Evolutionary conservation across 2,797 vertebrate genomes (phyloP).

Genomic region (Neostethus bicornis): DNA sequence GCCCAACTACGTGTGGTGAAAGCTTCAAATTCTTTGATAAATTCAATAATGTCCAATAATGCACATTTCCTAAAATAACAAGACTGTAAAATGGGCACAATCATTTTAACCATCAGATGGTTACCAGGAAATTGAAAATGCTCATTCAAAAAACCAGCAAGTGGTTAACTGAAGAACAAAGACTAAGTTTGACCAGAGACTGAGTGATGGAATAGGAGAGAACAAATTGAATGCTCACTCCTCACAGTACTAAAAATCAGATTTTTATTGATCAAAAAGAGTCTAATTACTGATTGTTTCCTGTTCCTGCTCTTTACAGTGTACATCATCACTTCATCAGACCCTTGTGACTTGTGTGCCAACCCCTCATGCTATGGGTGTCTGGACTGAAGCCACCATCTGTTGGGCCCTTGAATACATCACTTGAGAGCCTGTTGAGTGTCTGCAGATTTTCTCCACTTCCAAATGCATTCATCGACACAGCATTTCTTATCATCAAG

Average conservation of each 20-base stretch:
- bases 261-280: neutral
- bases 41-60: too few species aligned
- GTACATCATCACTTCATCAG: slow-evolving; percentile 41
- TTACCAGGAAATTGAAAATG: neutral
- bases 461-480: neutral
- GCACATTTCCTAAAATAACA: too few species aligned
- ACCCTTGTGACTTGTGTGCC: slow-evolving; percentile 78
- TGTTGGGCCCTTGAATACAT: slow-evolving; percentile 2
- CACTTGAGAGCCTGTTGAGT: neutral
- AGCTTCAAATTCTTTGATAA: too few species aligned
- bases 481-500: slow-evolving; percentile 5
- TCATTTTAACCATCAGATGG: too few species aligned
- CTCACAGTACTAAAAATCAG: slow-evolving; percentile 1
- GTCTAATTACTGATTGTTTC: slow-evolving; percentile 18
- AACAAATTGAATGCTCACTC: too few species aligned
- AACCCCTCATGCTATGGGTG: slow-evolving; percentile 74
- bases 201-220: too few species aligned
- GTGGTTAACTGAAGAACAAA: slow-evolving; percentile 1
- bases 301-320: slow-evolving; percentile 47
- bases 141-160: neutral
- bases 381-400: slow-evolving; percentile 44
- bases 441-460: slow-evolving; percentile 8
- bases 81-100: too few species aligned
- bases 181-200: neutral
- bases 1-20: too few species aligned